Evolutionary conservation across 2,888 invertebrate genomes (phyloP), one percentile per base, ranked within the genome.

Genomic region (Caenorhabditis afra): DNA sequence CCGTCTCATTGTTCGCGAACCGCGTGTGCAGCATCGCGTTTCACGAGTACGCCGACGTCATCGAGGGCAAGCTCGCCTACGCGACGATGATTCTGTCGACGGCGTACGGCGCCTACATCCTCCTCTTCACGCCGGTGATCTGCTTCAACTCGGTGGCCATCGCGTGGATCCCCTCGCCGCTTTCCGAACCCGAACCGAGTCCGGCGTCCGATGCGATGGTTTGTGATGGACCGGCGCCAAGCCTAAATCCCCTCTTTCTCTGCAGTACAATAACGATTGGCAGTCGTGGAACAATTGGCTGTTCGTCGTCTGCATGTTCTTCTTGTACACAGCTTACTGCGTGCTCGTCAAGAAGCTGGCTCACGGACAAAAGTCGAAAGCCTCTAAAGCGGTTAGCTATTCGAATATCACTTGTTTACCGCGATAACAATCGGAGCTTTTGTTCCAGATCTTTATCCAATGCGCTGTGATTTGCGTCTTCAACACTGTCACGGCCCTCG

Each of bases 1-100:
- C 55, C 71, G 62, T 71, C 49, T 62, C 62, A 64, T 71, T 71
- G 41, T 71, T 71, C 57, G 62, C 71, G 47, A 71, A 71, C 47
- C 62, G 71, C 1, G 71, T 71, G 16, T 71, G 62, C 37, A 71
- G 62, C 20, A 71, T 71, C 16, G 71, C 62, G 1, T 64, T 71
- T 41, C 71, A 64, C 5, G 71, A 71, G 37, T 71, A 71, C 49
- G 49, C 62, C 41, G 62, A 71, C 41, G 71, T 62, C 47, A 71
- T 71, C 61, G 71, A 71, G 23, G 57, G 57, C 11, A 49, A 41
- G n/a, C 41, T 71, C 37, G 23, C 71, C 11, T 71, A 55, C 18
- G 11, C 39, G 12, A 39, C 62, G 14, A 71, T 71, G 61, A 14
- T 62, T 0, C 1, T 49, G 0, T 55, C 71, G 2, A 37, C 20